These are phyloP conservation scores for Agelas oroides DNA, from an alignment of 37 sponge, comb jelly and placozoan species.

Conservation along the genomic window DNA sequence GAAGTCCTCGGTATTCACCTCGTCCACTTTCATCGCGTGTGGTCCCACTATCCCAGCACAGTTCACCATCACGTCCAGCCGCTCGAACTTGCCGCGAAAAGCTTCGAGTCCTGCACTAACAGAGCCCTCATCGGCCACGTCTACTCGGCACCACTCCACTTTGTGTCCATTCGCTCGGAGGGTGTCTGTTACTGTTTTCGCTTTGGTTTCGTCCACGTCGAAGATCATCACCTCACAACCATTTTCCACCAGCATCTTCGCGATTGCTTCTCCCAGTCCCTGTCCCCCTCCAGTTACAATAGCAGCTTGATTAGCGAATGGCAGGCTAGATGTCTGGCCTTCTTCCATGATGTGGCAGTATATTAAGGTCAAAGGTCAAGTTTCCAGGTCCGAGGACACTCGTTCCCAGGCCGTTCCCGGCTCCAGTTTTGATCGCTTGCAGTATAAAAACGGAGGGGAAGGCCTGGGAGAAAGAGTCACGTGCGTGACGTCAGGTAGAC, in stretches of 20 bases:
- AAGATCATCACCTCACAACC: conserved; percentile 67
- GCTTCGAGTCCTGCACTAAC: conserved; percentile 50
- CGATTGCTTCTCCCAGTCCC: conserved; percentile 73
- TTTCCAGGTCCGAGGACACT: too few relatives aligned
- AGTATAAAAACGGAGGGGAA: too few relatives aligned
- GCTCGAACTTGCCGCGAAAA: conserved; percentile 8
- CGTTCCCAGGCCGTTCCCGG: too few relatives aligned
- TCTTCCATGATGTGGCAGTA: too few relatives aligned
- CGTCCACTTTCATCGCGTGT: conserved; percentile 36
- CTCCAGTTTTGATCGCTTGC: too few relatives aligned
- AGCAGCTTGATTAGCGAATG: conserved; percentile 66
- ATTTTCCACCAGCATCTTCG: conserved; percentile 42
- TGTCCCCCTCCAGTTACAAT: conserved; percentile 84
- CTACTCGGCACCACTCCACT: conserved; percentile 19
- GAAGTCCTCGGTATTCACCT: conserved; percentile 58
- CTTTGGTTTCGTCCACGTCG: conserved; percentile 52
- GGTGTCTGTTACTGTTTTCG: not conserved
- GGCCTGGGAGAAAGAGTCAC: too few relatives aligned
- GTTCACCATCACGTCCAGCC: conserved; percentile 84
- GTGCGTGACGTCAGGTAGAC: too few relatives aligned
- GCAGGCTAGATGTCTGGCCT: too few relatives aligned
- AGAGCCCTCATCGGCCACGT: conserved; percentile 66
- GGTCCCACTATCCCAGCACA: conserved; percentile 87
- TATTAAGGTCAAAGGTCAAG: too few relatives aligned
- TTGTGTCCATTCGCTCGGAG: conserved; percentile 3